phyloP scores from a whole-genome alignment of 2,113 vertebrate species.

The Gallinago media region DNA sequence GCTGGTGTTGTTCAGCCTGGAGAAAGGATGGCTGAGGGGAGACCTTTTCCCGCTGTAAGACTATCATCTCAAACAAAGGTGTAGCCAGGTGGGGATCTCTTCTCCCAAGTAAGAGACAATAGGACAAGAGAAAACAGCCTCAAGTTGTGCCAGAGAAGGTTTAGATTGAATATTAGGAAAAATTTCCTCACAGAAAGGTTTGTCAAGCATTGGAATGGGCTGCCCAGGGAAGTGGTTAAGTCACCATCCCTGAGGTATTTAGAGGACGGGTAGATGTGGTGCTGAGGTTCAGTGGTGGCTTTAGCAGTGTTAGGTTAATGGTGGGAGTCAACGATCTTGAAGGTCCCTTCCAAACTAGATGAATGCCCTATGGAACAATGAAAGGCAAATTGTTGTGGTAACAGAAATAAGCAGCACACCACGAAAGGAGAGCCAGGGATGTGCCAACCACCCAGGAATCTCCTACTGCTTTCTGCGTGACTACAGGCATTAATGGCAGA shows the following conservation, averaged over 20 bases:
- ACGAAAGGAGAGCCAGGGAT: neutral
- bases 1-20: neutral
- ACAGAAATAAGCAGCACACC: neutral
- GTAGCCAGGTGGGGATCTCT: neutral
- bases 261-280: neutral
- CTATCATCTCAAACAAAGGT: neutral
- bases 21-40: neutral
- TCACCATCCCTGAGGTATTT: neutral
- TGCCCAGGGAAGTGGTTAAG: neutral
- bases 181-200: neutral
- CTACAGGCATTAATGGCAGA: accelerated
- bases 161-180: neutral
- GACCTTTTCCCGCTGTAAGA: neutral
- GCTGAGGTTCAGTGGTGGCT: neutral
- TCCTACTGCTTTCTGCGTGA: neutral
- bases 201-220: neutral
- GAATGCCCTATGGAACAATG: neutral
- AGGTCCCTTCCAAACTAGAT: neutral
- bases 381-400: neutral
- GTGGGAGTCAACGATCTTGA: neutral
- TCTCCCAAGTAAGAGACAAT: neutral
- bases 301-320: neutral
- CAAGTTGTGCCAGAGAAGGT: neutral
- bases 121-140: neutral
- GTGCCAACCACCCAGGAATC: neutral